Percentiles rank a stretch among this genome's conserved stretches.
These are phyloP conservation scores for Premnoplex brunnescens DNA, from an alignment of 2,797 vertebrate species.

Conservation along the genomic window DNA sequence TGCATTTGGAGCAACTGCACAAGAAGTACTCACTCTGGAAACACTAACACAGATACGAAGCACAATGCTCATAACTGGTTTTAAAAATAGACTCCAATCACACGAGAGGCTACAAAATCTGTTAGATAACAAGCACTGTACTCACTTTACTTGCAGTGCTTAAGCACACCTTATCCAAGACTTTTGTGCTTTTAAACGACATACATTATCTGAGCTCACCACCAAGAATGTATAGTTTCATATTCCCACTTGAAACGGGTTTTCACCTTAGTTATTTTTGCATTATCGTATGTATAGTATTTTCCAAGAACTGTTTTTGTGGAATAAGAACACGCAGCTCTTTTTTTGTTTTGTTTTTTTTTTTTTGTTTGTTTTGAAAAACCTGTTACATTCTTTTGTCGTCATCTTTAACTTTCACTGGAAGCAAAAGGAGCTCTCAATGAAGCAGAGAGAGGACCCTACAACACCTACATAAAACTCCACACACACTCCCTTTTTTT, in stretches of 20 bases:
- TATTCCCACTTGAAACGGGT: neutral
- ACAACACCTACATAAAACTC: neutral
- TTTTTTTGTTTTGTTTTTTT: neutral
- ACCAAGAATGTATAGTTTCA: conserved; percentile 26
- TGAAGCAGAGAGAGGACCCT: fast-evolving
- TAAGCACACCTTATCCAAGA: neutral
- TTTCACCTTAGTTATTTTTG: conserved; percentile 49
- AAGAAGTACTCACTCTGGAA: neutral
- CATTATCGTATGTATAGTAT: neutral
- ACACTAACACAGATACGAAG: neutral
- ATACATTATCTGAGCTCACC: neutral
- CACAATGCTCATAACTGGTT: neutral
- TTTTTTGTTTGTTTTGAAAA: conserved; percentile 13
- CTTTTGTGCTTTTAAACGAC: neutral
- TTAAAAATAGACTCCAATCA: conserved; percentile 23
- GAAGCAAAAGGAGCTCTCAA: neutral
- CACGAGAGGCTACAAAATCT: neutral
- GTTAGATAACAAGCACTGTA: neutral
- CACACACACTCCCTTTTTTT: neutral
- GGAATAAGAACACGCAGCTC: neutral
- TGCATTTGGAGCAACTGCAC: neutral
- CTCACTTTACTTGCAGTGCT: conserved; percentile 1
- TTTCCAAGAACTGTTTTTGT: conserved; percentile 9
- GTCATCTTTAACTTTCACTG: neutral
- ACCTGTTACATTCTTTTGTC: neutral